A percentile compares a stretch with the other conserved stretches of the same genome.
phyloP scores from a whole-genome alignment of 2,113 vertebrate genomes.

The Atherinomorus stipes region DNA sequence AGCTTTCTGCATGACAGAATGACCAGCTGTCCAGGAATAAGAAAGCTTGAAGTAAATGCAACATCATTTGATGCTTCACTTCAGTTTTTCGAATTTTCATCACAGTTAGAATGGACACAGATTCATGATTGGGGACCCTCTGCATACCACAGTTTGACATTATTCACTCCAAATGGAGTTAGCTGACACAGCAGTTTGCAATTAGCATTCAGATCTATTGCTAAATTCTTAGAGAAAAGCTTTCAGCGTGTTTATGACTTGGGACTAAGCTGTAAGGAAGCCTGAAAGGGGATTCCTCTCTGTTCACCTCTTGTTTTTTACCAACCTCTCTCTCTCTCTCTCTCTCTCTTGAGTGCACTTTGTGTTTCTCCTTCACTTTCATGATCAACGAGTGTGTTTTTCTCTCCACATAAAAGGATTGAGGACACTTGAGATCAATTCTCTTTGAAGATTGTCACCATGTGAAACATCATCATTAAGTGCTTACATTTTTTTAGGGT shows the following conservation, averaged over 20 bases:
- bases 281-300: constrained; percentile 46
- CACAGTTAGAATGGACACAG: neutral
- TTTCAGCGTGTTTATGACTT: constrained; percentile 68
- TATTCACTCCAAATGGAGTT: constrained; percentile 38
- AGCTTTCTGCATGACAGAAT: no score
- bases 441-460: constrained; percentile 75
- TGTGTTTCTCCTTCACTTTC: constrained; percentile 27
- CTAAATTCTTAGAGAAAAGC: constrained; percentile 70
- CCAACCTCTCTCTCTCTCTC: constrained; percentile 9
- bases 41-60: no score
- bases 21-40: no score
- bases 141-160: constrained; percentile 17
- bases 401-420: constrained; percentile 27
- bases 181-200: constrained; percentile 27
- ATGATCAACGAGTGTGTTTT: constrained; percentile 24
- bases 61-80: no score
- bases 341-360: neutral
- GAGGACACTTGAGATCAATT: constrained; percentile 45
- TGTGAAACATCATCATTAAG: constrained; percentile 68
- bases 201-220: constrained; percentile 64
- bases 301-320: neutral
- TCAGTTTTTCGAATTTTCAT: no score
- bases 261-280: constrained; percentile 71
- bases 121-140: constrained; percentile 24
- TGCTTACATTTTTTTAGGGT: constrained; percentile 46